Evolutionary conservation across 2,888 invertebrate species (phyloP).

Genomic region (Spodoptera littoralis): DNA sequence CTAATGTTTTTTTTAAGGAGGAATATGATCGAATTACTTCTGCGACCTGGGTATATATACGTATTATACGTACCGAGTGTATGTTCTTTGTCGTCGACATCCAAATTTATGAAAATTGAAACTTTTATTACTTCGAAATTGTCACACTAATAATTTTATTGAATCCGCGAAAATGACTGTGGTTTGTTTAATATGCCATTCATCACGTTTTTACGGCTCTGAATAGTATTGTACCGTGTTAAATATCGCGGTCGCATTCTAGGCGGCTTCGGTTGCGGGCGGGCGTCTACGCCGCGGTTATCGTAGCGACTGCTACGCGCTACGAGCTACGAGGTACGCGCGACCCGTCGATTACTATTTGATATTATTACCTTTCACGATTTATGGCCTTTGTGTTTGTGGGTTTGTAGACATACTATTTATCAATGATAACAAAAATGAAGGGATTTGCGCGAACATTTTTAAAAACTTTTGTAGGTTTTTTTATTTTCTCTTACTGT

Average conservation of each 20-base stretch:
- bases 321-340: conserved; percentile 64
- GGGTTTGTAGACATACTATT: conserved; percentile 1
- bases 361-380: conserved; percentile 34
- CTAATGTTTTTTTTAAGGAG: too few species aligned
- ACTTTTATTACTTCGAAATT: too few species aligned
- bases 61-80: conserved; percentile 24
- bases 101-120: not conserved
- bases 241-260: conserved; percentile 5
- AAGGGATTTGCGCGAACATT: conserved; percentile 2
- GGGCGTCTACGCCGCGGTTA: conserved; percentile 64
- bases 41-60: too few species aligned
- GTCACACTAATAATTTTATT: too few species aligned
- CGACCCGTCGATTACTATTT: conserved; percentile 20
- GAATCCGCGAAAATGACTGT: too few species aligned
- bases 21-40: too few species aligned
- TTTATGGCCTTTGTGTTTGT: conserved; percentile 34
- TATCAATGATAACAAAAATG: conserved; percentile 40
- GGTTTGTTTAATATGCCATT: too few species aligned
- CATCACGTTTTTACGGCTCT: conserved; percentile 6
- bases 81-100: not conserved
- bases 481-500: not conserved
- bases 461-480: not conserved
- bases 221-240: too few species aligned
- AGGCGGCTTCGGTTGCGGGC: conserved; percentile 48
- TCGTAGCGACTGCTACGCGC: conserved; percentile 79